phyloP scores from a whole-genome alignment of 2,113 vertebrate species.

The Onychostruthus taczanowskii region DNA sequence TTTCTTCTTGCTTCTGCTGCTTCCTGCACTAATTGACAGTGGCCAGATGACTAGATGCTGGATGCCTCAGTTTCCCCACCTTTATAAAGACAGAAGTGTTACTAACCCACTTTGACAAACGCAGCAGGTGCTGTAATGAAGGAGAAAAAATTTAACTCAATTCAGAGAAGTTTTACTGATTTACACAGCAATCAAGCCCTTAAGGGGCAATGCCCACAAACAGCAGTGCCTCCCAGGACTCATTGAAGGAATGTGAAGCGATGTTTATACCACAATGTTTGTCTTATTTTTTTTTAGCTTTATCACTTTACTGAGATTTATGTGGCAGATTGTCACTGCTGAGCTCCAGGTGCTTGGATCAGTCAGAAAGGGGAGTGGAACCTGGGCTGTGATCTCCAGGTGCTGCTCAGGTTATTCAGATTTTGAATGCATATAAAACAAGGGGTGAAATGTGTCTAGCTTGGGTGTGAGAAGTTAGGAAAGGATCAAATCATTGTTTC shows the following conservation, averaged over 20 bases:
- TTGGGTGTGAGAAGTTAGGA: neutral
- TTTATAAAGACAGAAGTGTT: neutral
- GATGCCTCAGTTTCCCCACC: neutral
- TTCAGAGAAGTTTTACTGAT: neutral
- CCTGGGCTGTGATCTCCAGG: neutral
- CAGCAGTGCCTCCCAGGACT: neutral
- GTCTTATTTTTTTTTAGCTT: neutral
- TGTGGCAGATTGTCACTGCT: neutral
- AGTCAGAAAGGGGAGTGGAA: neutral
- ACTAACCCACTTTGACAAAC: neutral
- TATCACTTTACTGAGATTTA: neutral
- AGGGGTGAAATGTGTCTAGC: neutral
- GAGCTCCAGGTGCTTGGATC: fast-evolving
- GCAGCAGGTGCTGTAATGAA: neutral
- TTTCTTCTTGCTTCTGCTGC: neutral
- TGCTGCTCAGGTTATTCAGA: neutral
- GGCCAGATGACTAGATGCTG: neutral
- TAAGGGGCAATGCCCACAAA: neutral
- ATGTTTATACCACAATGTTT: neutral
- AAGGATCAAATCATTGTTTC: neutral
- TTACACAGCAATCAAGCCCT: neutral
- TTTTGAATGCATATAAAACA: neutral
- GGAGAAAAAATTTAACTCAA: neutral
- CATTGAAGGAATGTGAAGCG: neutral
- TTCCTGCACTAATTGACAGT: neutral